A percentile compares a stretch with the other conserved stretches of the same genome.
Conservation (phyloP, 23 tunicate species). For the Corella eumyota region DNA sequence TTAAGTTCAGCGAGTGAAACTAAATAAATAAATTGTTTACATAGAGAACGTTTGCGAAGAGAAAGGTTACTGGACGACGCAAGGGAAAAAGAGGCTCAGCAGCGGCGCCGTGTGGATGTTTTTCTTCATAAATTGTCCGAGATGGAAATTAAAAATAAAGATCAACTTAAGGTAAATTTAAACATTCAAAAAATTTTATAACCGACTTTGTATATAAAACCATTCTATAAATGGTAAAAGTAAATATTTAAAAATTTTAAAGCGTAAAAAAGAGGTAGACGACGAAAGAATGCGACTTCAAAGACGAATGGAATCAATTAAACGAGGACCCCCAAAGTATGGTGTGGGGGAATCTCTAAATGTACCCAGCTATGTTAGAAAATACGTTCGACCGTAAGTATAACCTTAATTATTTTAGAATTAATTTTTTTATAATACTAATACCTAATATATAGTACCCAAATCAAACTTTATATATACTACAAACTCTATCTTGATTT, state of each 20-base stretch:
- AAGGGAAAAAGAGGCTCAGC: conserved; percentile 38
- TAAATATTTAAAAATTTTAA: background rate
- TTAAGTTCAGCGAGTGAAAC: too few species aligned
- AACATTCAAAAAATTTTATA: too few species aligned
- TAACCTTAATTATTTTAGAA: too few species aligned
- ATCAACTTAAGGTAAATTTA: background rate
- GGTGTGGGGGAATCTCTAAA: conserved; percentile 16
- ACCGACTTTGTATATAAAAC: too few species aligned
- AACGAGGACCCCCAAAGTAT: conserved; percentile 58
- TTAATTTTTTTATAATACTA: too few species aligned
- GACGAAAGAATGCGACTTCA: conserved; percentile 33
- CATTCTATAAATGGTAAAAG: background rate
- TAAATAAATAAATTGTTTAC: too few species aligned
- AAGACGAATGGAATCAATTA: conserved; percentile 33
- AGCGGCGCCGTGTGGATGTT: conserved; percentile 56
- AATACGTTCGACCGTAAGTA: conserved; percentile 34
- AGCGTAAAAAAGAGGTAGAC: conserved; percentile 25
- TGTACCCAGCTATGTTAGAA: conserved; percentile 51
- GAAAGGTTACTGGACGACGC: conserved; percentile 58
- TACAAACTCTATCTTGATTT: too few species aligned
- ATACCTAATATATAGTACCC: too few species aligned
- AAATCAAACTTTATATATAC: too few species aligned
- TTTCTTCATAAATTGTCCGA: conserved; percentile 32
- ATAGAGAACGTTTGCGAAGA: conserved; percentile 50
- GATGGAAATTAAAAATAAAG: conserved; percentile 5